Percentiles rank a stretch among this genome's conserved stretches.
Evolutionary conservation across 2,113 vertebrate species (phyloP).

Genomic region (Periophthalmus modestus): DNA sequence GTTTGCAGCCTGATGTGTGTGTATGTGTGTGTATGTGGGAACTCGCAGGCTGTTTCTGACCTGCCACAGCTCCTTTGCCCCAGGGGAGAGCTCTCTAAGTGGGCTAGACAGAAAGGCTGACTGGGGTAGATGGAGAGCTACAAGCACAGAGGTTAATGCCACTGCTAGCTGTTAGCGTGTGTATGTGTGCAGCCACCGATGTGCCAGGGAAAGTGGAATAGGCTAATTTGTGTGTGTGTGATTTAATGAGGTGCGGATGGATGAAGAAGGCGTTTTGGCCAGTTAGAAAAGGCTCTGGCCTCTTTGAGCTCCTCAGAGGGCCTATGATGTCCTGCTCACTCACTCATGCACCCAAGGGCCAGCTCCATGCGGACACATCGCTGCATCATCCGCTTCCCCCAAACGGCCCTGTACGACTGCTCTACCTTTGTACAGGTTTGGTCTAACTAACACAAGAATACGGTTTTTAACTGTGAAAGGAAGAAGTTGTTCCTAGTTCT

Average conservation of each 20-base stretch:
- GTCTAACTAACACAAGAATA: conserved; percentile 5
- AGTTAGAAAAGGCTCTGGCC: conserved; percentile 63
- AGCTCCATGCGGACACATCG: conserved; percentile 48
- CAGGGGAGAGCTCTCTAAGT: conserved; percentile 68
- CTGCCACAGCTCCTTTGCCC: conserved; percentile 60
- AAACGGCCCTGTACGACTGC: conserved; percentile 23
- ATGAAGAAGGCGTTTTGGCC: conserved; percentile 65
- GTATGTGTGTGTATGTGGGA: conserved; percentile 11
- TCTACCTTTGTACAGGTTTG: conserved; percentile 22
- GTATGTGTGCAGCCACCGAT: conserved; percentile 22
- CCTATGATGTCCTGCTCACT: conserved; percentile 53
- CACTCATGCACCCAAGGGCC: conserved; percentile 48
- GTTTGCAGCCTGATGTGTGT: conserved; percentile 28
- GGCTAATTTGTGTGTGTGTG: conserved; percentile 41
- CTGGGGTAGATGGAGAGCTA: conserved; percentile 68
- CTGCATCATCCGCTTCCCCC: conserved; percentile 64
- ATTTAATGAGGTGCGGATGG: conserved; percentile 73
- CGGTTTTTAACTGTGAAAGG: not conserved
- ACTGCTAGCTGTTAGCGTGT: conserved; percentile 47
- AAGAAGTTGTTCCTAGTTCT: too few relatives aligned
- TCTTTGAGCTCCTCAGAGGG: conserved; percentile 60
- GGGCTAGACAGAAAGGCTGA: conserved; percentile 70
- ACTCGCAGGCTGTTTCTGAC: conserved; percentile 50
- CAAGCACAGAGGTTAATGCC: conserved; percentile 64
- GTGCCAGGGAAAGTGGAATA: conserved; percentile 35